Evolutionary conservation across 2,888 invertebrate genomes (phyloP).

Genomic region (Malthinus seriepunctatus): DNA sequence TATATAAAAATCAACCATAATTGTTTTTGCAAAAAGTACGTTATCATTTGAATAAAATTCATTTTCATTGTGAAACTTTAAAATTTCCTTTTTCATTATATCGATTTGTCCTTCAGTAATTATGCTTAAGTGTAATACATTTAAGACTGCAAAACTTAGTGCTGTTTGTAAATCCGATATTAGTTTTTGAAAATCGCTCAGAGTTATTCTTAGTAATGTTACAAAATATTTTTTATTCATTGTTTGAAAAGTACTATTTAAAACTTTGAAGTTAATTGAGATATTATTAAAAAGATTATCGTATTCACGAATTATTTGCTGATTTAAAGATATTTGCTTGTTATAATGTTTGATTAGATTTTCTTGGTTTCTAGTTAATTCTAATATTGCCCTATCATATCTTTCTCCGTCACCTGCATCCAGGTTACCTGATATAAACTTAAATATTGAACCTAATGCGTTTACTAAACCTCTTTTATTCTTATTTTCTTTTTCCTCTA

Average conservation of each 20-base stretch:
- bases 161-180: too few species aligned
- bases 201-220: too few species aligned
- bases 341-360: conserved; percentile 4
- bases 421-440: neutral
- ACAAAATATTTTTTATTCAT: too few species aligned
- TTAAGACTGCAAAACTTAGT: too few species aligned
- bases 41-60: too few species aligned
- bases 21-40: too few species aligned
- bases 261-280: neutral
- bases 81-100: too few species aligned
- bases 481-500: neutral
- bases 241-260: neutral
- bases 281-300: neutral
- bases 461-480: conserved; percentile 3
- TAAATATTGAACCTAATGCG: conserved; percentile 3
- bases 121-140: too few species aligned
- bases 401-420: conserved; percentile 6
- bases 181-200: too few species aligned
- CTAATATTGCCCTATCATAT: neutral
- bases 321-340: conserved; percentile 5
- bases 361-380: neutral
- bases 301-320: neutral
- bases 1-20: too few species aligned
- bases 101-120: too few species aligned
- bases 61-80: too few species aligned